These are phyloP conservation scores for Ectropis crepuscularia DNA, from an alignment of 2,888 invertebrate species.

Conservation along the genomic window DNA sequence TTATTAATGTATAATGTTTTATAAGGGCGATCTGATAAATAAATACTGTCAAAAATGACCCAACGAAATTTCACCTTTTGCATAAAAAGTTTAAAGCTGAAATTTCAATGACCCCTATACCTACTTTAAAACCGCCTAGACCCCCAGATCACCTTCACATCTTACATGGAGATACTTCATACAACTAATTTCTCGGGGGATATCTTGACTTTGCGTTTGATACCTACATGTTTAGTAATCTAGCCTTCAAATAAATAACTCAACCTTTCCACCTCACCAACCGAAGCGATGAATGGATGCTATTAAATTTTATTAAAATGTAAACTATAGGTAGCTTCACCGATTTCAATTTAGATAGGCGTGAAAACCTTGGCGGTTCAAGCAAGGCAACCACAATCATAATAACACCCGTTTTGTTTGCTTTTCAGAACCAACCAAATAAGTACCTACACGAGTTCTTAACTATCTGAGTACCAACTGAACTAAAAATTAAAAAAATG, in stretches of 20 bases:
- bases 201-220: no score
- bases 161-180: no score
- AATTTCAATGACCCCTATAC: no score
- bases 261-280: conserved; percentile 38
- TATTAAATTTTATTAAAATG: conserved; percentile 39
- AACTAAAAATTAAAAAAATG: background rate
- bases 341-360: conserved; percentile 40
- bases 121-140: no score
- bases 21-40: no score
- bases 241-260: conserved; percentile 43
- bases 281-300: conserved; percentile 22
- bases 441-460: background rate
- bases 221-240: conserved; percentile 35
- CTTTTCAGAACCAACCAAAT: conserved; percentile 13
- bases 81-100: no score
- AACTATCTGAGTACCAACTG: background rate
- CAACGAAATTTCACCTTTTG: no score
- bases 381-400: conserved; percentile 28
- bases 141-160: no score
- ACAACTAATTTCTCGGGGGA: no score
- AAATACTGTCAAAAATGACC: no score
- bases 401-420: conserved; percentile 13
- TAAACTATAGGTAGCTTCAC: conserved; percentile 36
- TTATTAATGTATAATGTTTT: no score
- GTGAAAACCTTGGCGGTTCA: conserved; percentile 38